These are phyloP conservation scores for Chaitophorus viminalis DNA, from an alignment of 2,888 invertebrate species.

Conservation along the genomic window DNA sequence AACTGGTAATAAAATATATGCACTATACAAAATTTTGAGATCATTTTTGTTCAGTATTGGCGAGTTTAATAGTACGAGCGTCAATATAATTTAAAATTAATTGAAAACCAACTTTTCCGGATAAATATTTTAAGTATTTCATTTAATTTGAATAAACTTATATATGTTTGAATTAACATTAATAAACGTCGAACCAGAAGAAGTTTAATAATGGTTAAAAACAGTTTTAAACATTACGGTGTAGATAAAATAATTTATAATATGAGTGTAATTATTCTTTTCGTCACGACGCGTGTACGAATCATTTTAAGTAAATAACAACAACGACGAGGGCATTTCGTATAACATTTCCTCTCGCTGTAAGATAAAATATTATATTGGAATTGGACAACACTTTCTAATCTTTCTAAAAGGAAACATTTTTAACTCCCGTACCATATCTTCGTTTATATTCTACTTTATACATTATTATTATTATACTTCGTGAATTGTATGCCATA, in stretches of 20 bases:
- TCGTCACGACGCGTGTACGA: background rate
- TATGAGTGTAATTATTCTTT: too few relatives aligned
- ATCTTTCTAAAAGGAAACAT: background rate
- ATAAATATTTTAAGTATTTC: background rate
- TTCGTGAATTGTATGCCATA: too few relatives aligned
- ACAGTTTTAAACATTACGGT: background rate
- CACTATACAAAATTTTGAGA: too few relatives aligned
- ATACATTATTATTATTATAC: too few relatives aligned
- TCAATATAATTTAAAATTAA: background rate
- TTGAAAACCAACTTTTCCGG: background rate
- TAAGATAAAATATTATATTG: background rate
- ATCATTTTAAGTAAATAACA: background rate
- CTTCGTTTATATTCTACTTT: too few relatives aligned
- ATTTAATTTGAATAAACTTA: background rate
- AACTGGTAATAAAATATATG: too few relatives aligned
- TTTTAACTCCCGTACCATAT: too few relatives aligned
- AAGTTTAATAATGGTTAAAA: background rate
- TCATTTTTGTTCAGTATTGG: too few relatives aligned
- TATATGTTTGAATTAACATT: background rate
- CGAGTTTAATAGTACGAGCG: too few relatives aligned
- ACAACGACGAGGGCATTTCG: background rate
- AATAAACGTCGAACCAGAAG: background rate
- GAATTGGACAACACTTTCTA: background rate
- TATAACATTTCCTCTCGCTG: background rate
- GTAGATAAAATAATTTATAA: conserved; percentile 27